Evolutionary conservation across 2,888 invertebrate species (phyloP).

Genomic region (Coenonympha arcania): DNA sequence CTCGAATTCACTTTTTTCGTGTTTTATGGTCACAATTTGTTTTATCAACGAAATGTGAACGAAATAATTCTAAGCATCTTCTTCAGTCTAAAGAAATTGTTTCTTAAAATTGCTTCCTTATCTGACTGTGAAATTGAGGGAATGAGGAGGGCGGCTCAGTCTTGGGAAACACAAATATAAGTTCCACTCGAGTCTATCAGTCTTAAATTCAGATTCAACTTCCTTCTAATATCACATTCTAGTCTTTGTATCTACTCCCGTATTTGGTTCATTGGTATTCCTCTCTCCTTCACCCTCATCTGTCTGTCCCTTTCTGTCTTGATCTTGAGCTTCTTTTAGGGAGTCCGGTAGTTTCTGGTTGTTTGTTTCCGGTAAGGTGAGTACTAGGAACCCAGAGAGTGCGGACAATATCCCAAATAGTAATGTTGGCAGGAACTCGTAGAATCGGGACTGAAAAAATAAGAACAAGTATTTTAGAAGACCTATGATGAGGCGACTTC

Average conservation of each 20-base stretch:
- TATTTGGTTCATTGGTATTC: slow-evolving; percentile 28
- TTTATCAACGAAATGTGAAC: no score
- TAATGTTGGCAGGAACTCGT: slow-evolving; percentile 71
- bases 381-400: slow-evolving; percentile 69
- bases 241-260: slow-evolving; percentile 34
- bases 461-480: not conserved
- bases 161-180: no score
- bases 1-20: no score
- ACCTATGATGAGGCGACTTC: no score
- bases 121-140: no score
- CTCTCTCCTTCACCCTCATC: slow-evolving; percentile 24
- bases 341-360: slow-evolving; percentile 76
- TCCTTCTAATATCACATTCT: slow-evolving; percentile 29
- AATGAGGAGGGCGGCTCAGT: no score
- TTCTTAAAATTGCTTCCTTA: no score
- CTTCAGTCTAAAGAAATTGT: no score
- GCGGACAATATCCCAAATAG: slow-evolving; percentile 75
- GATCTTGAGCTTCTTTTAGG: slow-evolving; percentile 73
- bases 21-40: no score
- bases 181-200: slow-evolving; percentile 13
- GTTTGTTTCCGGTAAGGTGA: slow-evolving; percentile 77
- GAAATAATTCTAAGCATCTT: no score
- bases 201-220: slow-evolving; percentile 17
- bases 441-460: slow-evolving; percentile 42
- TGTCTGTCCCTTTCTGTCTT: slow-evolving; percentile 37